Evolutionary conservation across 2,888 invertebrate genomes (phyloP), one percentile per base, ranked within the genome.

Genomic region (Mythimna loreyi): DNA sequence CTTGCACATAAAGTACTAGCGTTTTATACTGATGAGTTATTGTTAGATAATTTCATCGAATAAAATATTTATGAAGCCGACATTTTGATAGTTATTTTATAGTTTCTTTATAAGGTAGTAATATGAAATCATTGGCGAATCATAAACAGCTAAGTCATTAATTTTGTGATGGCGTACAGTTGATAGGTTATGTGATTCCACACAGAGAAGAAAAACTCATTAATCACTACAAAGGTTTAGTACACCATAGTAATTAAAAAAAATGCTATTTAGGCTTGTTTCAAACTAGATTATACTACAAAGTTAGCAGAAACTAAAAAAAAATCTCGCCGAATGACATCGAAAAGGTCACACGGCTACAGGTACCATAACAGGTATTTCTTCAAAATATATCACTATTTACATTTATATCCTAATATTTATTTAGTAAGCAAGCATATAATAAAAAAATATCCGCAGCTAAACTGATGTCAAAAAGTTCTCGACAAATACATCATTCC

Each of bases 1-100:
- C 60, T 71, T 80, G 71, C 60, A 73, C 58, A 72, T 72, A 67
- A 76, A 75, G 67, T 72, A 72, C 47, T 76, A 80, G 50, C 55
- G 36, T 64, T 55, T 28, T 49, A 13, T 28, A 25, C 21, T 53
- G 36, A 66, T 49, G 49, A 45, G 25, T 71, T 65, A 77, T 78
- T 78, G 69, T 78, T 73, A 33, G 58, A 62, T 68, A 16, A 59
- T 66, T 40, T 66, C 23, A 43, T 43, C 33, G 45, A 45, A 58
- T 58, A 59, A 16, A 64, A 19, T 53, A 13, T 13, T 33, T 33
- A 23, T 47, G 23, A 58, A 19, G 36, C 21, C 25, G n/a, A 13
- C 23, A 61, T 52, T 57, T 45, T 40, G 13, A 68, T 53, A n/a
- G 75, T n/a, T 57, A 25, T 60, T 68, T 49, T 55, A n/a, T 25